A percentile compares a stretch with the other conserved stretches of the same genome.
phyloP scores from a whole-genome alignment of 2,888 invertebrate species.

The Leptopilina syphax region DNA sequence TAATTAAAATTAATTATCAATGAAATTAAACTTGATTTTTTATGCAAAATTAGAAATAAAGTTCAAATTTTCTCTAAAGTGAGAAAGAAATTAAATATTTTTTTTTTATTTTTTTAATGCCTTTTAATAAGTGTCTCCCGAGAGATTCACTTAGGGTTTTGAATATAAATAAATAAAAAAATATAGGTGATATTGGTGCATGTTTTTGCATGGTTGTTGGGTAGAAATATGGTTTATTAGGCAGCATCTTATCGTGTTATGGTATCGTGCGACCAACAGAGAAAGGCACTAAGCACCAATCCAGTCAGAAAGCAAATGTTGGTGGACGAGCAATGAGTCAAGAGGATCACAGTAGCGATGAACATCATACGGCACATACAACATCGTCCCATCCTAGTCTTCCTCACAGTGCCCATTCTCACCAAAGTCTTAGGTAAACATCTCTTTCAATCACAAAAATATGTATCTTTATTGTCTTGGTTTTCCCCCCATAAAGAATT shows the following conservation, averaged over 20 bases:
- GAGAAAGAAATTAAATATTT: no score
- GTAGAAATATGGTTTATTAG: constrained; percentile 64
- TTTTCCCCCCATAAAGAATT: neutral
- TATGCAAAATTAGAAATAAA: no score
- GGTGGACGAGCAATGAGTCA: constrained; percentile 75
- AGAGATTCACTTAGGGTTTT: neutral
- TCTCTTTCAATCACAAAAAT: neutral
- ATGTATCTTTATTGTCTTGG: neutral
- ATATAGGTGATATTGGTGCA: constrained; percentile 52
- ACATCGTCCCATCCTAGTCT: constrained; percentile 74
- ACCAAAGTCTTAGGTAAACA: constrained; percentile 74
- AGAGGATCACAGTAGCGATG: constrained; percentile 78
- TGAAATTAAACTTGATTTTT: no score
- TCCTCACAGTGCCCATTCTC: constrained; percentile 73
- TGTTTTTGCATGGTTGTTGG: constrained; percentile 62
- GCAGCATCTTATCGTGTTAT: constrained; percentile 68
- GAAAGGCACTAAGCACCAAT: constrained; percentile 69
- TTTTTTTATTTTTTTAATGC: no score
- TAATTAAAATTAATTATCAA: no score
- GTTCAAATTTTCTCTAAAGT: no score
- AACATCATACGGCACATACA: constrained; percentile 75
- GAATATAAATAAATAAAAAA: neutral
- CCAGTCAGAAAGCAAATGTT: constrained; percentile 65
- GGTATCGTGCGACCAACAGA: constrained; percentile 69
- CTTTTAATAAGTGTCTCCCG: no score